These are phyloP conservation scores for Cinclus mexicanus DNA, from an alignment of 2,113 vertebrate genomes.

Conservation along the genomic window DNA sequence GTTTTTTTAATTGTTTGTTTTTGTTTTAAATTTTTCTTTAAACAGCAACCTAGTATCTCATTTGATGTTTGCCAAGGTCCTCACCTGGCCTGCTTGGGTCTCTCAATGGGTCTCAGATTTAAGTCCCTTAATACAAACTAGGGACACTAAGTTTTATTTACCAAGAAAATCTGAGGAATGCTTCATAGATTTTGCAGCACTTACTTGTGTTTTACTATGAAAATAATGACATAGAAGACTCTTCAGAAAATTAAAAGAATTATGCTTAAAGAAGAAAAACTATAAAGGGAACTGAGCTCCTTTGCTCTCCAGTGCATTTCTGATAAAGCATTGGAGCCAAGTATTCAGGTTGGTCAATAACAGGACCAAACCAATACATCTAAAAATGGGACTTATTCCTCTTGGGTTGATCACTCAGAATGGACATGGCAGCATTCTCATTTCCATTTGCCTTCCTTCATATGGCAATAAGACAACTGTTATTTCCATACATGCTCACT, in stretches of 20 bases:
- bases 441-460: not conserved
- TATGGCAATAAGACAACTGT: not conserved
- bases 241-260: not conserved
- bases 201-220: not conserved
- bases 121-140: not conserved
- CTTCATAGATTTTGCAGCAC: not conserved
- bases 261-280: not conserved
- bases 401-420: not conserved
- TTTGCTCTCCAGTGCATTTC: not conserved
- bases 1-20: not conserved
- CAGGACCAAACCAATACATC: not conserved
- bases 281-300: not conserved
- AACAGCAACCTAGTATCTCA: not conserved
- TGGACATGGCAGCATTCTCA: not conserved
- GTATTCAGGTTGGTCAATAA: not conserved
- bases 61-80: not conserved
- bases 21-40: not conserved
- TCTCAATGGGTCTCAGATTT: not conserved
- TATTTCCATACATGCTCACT: not conserved
- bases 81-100: not conserved
- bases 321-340: not conserved
- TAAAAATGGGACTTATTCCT: not conserved
- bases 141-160: not conserved
- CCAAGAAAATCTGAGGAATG: not conserved
- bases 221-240: not conserved